Evolutionary conservation across 2,888 invertebrate genomes (phyloP), one percentile per base, ranked within the genome.

Genomic region (Noctua fimbriata): DNA sequence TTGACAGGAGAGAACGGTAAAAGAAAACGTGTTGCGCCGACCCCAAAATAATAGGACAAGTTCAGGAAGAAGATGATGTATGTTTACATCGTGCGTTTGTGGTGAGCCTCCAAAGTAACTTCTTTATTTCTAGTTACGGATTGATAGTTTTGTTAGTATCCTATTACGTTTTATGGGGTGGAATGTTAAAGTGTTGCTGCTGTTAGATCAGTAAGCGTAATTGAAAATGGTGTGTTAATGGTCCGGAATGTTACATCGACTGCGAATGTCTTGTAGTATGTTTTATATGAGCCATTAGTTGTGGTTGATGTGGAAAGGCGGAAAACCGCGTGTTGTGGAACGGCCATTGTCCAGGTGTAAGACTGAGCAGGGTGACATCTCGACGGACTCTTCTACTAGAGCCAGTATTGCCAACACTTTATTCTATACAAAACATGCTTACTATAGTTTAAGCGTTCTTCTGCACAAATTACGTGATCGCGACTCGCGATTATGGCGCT

Each of bases 101-200:
- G 67, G 10, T 67, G 18, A 67, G n/a, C 44, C 44, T n/a, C 69
- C 72, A 28, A 78, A 75, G 78, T 81, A 79, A 79, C 71, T 84
- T 84, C 79, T 85, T 87, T 84, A 87, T 87, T 79, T 86, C 78
- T 78, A 77, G 83, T 76, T 79, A 72, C 73, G 69, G 79, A 67
- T 75, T 84, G 78, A 85, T 84, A 87, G 86, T 88, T 84, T 87
- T 85, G 73, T 85, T 75, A 84, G 78, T 83, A 73, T 84, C 79
- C 84, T 82, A 87, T 86, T 79, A 87, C 78, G 58, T 67, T 87
- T 88, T 86, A 82, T 84, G 76, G 76, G 70, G 74, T 73, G 78
- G 76, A 82, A 82, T 83, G 82, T 82, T 67, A 83, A 79, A 60
- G 73, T 65, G 70, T 73, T 49, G 73, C 70, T 85, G 77, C 67